These are phyloP conservation scores for Alcedo atthis DNA, from an alignment of 2,797 vertebrate species.

Conservation along the genomic window DNA sequence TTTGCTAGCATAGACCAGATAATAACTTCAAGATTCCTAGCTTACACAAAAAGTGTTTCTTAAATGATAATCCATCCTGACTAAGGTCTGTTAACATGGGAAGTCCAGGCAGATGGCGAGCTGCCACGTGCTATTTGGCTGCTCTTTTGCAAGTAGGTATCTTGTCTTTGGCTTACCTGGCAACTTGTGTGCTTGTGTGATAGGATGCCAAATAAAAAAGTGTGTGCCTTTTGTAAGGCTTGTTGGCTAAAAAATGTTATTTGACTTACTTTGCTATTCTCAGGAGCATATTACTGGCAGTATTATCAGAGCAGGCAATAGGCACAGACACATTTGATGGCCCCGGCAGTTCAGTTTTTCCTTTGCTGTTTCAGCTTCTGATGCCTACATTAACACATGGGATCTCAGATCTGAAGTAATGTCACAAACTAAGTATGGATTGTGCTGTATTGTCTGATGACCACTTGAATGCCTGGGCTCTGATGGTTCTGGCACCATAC, in stretches of 20 bases:
- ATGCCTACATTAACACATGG: accelerated
- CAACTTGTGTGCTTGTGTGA: background rate
- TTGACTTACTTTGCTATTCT: background rate
- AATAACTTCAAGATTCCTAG: background rate
- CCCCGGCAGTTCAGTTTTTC: background rate
- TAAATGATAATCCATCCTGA: background rate
- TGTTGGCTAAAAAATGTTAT: background rate
- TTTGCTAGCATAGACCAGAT: background rate
- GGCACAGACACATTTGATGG: background rate
- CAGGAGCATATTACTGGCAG: background rate
- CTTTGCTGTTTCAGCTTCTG: background rate
- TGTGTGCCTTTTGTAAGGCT: background rate
- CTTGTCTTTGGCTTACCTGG: background rate
- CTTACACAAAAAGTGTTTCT: background rate
- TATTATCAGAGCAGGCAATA: background rate
- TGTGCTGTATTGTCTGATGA: background rate
- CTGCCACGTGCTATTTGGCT: background rate
- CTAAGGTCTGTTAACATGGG: background rate
- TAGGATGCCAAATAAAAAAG: background rate
- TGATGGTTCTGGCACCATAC: background rate
- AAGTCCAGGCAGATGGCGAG: background rate
- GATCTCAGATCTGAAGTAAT: background rate
- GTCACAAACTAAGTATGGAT: background rate
- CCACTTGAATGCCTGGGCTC: background rate
- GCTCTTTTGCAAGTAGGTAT: background rate